Evolutionary conservation across 2,797 vertebrate genomes (phyloP), one percentile per base, ranked within the genome.

Genomic region (Dipus sagitta): DNA sequence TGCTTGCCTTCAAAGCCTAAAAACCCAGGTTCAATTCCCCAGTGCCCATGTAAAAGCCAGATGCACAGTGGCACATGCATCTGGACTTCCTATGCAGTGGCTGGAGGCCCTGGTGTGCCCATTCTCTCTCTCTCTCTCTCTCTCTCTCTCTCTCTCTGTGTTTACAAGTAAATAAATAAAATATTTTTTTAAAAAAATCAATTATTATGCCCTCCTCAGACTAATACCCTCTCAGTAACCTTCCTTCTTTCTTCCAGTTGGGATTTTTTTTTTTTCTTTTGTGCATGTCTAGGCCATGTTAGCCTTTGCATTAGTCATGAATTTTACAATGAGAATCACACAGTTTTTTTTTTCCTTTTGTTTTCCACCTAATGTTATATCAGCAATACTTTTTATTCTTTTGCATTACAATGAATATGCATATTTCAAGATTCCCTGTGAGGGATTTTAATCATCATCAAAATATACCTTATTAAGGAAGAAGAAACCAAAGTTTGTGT

Each of bases 321-420:
- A 42, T 87, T 87, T 65, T 38, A 64, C 67, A 78, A 81, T 79
- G 52, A 90, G 67, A 87, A 64, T 82, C 32, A 58, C 10, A 32
- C 13, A 52, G 77, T 83, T 62, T 20, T 62, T 89, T 75, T 30
- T 62, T 89, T 75, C 28, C 75, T 88, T 58, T 60, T 7, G 3
- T 78, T 89, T 88, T 77, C 34, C 5, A 58, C 11, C 67, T 54
- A 77, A 60, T 15, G 9, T 28, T 67, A 4, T 47, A 64, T 74
- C 82, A 94, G 2, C 18, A 92, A 11, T n/a, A 74, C 80, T 83
- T 82, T 75, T 81, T 92, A 65, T 77, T 82, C 74, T 28, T 28
- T 91, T n/a, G 38, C 67, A 20, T 64, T n/a, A 88, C 30, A 90
- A 77, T 21, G 34, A 68, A 42, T 86, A 87, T 60, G 26, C 58